Percentiles rank a stretch among this genome's conserved stretches.
Conservation (phyloP, 2,797 vertebrate genomes). For the Cyclura pinguis region DNA sequence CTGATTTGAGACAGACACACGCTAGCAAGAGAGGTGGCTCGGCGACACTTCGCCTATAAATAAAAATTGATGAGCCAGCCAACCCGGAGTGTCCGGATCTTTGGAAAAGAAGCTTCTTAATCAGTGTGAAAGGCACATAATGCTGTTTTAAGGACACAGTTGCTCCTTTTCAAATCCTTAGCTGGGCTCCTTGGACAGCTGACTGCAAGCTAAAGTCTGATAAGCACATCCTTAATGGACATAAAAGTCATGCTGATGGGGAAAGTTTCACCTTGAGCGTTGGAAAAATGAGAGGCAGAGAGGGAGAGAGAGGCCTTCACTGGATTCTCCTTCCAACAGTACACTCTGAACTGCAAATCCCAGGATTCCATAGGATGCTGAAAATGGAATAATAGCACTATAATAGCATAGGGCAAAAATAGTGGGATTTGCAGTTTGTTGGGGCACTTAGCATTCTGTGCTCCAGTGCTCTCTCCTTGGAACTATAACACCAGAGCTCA, state of each 20-base stretch:
- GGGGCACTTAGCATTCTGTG: too few relatives aligned
- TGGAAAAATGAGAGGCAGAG: not conserved
- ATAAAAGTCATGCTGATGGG: accelerated
- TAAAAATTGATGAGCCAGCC: slow-evolving; percentile 19
- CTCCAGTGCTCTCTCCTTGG: too few relatives aligned
- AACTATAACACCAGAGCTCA: too few relatives aligned
- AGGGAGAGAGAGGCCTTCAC: too few relatives aligned
- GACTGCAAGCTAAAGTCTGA: not conserved
- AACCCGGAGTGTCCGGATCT: slow-evolving; percentile 1
- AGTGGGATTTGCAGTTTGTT: too few relatives aligned
- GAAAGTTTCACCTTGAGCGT: not conserved
- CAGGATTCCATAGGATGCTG: too few relatives aligned
- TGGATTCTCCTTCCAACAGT: not conserved
- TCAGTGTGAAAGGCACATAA: not conserved
- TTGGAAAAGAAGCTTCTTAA: slow-evolving; percentile 20
- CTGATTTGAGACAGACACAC: not conserved
- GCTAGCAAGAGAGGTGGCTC: not conserved
- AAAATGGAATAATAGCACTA: too few relatives aligned
- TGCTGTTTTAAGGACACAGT: not conserved
- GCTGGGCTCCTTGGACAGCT: not conserved
- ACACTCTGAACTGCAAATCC: not conserved
- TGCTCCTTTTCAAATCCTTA: not conserved
- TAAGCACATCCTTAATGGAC: too few relatives aligned
- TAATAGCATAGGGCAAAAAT: too few relatives aligned
- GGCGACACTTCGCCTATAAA: slow-evolving; percentile 51